Base-by-base conservation (phyloP, 2,888 invertebrate genomes). In the Coelinius sp. region DNA sequence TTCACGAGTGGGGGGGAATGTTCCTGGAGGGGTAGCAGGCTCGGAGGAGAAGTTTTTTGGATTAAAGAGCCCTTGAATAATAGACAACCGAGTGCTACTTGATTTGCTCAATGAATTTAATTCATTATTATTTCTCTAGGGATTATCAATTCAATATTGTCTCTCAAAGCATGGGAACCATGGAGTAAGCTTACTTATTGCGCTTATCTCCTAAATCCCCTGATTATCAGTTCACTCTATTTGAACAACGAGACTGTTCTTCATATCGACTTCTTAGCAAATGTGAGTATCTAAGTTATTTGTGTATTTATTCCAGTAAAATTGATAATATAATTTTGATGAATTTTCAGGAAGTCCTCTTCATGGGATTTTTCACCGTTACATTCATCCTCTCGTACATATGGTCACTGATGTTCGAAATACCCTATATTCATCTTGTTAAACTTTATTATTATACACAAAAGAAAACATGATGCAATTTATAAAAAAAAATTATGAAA, bases 161-260 rank as follows among this genome's bases (percentile, higher is more conserved):
- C 84, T 8, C 80, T 81, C 65, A 82, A 73, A 78, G 76, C 76
- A 5, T 86, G 85, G 84, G 70, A 87, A 22, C 88, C 88, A 14
- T 67, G 91, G 2, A 91, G 91, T 79, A 89, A 90, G 73, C 79
- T 92, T 35, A 90, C 91, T 0, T 92, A 90, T 80, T 90, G 90
- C 56, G 90, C 90, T 44, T 92, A 92, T 80, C 85, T 92, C 35
- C 76, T 91, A 24, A 91, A 92, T 86, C 92, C 92, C 0, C 81
- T 91, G 41, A 78, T 91, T 10, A 90, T 91, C 71, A 88, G 86
- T 64, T 85, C 90, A 44, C 81, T 91, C 22, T 90, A 83, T 67
- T 78, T 88, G 59, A 79, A 83, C 44, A 78, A 84, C 35, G 87
- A 88, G 71, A 75, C 79, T 1, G 66, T 83, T 0, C 59, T 80